phyloP scores from a whole-genome alignment of 2,113 vertebrate species.

The Gracilinanus agilis region DNA sequence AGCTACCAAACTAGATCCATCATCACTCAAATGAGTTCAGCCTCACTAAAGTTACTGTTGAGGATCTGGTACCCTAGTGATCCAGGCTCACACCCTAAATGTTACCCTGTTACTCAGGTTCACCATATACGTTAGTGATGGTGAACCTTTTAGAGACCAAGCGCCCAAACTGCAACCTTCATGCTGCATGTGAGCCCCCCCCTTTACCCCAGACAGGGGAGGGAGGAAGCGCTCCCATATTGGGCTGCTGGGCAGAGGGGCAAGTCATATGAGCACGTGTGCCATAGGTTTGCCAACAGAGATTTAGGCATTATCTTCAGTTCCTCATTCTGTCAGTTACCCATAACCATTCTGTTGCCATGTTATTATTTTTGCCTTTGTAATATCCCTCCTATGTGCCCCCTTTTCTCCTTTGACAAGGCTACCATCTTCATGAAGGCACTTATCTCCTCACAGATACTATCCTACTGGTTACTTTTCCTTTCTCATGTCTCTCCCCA shows the following conservation, averaged over 20 bases:
- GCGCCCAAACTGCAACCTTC: too few species aligned
- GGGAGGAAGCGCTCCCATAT: too few species aligned
- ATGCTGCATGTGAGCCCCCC: too few species aligned
- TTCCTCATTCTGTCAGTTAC: not conserved
- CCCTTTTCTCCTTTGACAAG: not conserved
- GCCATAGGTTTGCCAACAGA: too few species aligned
- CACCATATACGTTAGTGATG: not conserved
- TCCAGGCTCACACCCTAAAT: not conserved
- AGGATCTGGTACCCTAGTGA: not conserved
- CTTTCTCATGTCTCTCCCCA: too few species aligned
- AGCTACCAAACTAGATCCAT: too few species aligned
- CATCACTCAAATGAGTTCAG: too few species aligned
- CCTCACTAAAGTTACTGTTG: not conserved
- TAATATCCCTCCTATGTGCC: not conserved
- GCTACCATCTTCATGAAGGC: not conserved
- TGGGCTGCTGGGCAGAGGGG: too few species aligned
- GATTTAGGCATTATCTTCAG: not conserved
- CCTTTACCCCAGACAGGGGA: too few species aligned
- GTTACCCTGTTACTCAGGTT: not conserved
- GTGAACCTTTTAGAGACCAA: too few species aligned
- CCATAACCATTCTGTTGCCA: not conserved
- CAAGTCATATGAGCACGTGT: too few species aligned
- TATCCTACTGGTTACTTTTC: too few species aligned
- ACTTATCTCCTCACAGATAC: not conserved
- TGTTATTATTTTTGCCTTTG: not conserved